A percentile compares a stretch with the other conserved stretches of the same genome.
These are phyloP conservation scores for Drosophila paranaensis DNA, from an alignment of 2,888 invertebrate genomes.

Conservation along the genomic window DNA sequence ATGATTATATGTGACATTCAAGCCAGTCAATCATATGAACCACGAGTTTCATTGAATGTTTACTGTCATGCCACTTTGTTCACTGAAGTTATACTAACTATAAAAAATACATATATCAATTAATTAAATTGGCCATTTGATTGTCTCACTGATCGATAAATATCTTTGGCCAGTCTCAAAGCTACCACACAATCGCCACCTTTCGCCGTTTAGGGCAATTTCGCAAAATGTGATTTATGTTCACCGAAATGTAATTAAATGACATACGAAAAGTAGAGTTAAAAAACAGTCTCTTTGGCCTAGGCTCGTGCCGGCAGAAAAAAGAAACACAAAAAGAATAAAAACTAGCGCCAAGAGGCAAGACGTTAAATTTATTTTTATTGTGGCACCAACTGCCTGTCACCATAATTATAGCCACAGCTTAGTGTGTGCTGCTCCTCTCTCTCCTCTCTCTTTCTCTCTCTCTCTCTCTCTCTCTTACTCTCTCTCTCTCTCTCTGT, in stretches of 20 bases:
- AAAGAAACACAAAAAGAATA: constrained; percentile 4
- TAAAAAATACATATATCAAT: constrained; percentile 1
- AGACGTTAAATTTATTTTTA: constrained; percentile 57
- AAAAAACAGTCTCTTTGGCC: constrained; percentile 14
- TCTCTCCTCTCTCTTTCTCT: neutral
- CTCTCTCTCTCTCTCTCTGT: neutral
- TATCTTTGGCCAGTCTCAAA: neutral
- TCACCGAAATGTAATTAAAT: constrained; percentile 28
- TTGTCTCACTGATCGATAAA: neutral
- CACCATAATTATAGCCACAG: constrained; percentile 64
- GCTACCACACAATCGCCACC: constrained; percentile 7
- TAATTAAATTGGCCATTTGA: constrained; percentile 6
- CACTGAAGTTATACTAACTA: neutral
- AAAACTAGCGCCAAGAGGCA: constrained; percentile 24
- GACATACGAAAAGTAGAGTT: constrained; percentile 15
- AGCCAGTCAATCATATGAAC: neutral
- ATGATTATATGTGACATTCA: neutral
- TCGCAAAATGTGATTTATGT: constrained; percentile 41
- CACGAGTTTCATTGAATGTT: neutral
- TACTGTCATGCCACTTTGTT: neutral
- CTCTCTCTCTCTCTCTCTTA: neutral
- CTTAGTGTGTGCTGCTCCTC: constrained; percentile 21
- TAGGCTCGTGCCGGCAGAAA: constrained; percentile 48
- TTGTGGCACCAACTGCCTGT: constrained; percentile 49
- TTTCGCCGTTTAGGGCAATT: constrained; percentile 12